A percentile compares a stretch with the other conserved stretches of the same genome.
Conservation (phyloP, 2,888 invertebrate genomes). For the Crocallis elinguaria region DNA sequence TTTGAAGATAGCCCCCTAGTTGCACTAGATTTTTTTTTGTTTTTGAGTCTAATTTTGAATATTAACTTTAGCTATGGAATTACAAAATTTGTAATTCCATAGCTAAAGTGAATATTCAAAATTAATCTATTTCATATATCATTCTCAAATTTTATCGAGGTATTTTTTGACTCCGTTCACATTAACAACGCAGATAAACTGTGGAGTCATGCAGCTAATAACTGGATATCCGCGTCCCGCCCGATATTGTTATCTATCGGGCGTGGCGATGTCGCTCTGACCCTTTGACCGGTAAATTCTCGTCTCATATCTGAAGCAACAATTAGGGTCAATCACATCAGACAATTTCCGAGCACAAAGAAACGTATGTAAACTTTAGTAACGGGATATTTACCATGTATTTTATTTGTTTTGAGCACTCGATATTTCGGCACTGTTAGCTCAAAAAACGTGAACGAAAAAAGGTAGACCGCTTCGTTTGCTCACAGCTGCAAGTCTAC, state of each 20-base stretch:
- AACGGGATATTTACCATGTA: background rate
- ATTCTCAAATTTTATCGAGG: background rate
- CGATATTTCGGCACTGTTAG: too few relatives aligned
- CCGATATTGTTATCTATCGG: constrained; percentile 65
- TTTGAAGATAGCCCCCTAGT: too few relatives aligned
- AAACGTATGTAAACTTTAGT: background rate
- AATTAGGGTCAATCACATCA: constrained; percentile 72
- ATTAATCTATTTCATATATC: too few relatives aligned
- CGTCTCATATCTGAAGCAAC: constrained; percentile 73
- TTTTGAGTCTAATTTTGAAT: too few relatives aligned
- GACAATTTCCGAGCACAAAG: constrained; percentile 28
- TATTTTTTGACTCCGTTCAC: background rate
- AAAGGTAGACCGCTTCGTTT: too few relatives aligned
- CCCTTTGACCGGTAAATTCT: constrained; percentile 76
- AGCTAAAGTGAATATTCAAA: too few relatives aligned
- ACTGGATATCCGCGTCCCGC: constrained; percentile 54
- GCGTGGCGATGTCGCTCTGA: constrained; percentile 56
- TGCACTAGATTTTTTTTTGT: too few relatives aligned
- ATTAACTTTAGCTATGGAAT: background rate
- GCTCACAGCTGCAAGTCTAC: too few relatives aligned
- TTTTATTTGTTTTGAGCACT: too few relatives aligned
- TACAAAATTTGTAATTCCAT: too few relatives aligned
- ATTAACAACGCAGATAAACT: constrained; percentile 23
- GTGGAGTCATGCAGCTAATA: constrained; percentile 43
- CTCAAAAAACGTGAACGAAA: too few relatives aligned